phyloP scores from a whole-genome alignment of 1,140 invertebrate species.

The Procambarus clarkii region DNA sequence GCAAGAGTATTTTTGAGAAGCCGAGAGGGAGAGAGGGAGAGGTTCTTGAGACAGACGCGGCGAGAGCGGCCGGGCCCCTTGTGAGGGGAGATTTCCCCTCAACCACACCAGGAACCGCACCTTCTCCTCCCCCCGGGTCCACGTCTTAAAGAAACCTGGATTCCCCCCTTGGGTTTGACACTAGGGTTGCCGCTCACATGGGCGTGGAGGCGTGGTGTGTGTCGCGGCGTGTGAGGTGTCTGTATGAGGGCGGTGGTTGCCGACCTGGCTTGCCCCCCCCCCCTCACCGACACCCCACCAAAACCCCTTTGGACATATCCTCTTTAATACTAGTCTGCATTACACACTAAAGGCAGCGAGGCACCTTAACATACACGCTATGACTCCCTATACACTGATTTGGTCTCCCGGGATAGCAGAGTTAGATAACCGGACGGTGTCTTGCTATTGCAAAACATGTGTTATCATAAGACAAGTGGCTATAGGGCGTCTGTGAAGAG shows the following conservation, averaged over 20 bases:
- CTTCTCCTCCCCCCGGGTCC: background rate
- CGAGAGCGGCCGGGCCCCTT: background rate
- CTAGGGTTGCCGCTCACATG: background rate
- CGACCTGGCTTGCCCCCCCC: background rate
- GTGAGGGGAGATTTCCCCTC: background rate
- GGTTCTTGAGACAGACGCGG: background rate
- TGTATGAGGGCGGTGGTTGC: background rate
- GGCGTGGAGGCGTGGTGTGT: background rate
- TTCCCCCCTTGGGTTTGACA: background rate
- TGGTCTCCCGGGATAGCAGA: too few species aligned
- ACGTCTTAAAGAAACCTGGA: background rate
- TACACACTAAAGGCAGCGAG: background rate
- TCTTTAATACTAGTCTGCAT: slow-evolving; percentile 7
- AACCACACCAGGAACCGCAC: background rate
- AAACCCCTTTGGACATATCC: background rate
- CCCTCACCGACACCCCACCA: background rate
- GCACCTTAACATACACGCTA: background rate
- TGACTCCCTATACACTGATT: background rate
- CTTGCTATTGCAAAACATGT: too few species aligned
- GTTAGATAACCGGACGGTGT: too few species aligned
- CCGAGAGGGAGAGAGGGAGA: background rate
- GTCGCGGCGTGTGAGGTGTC: background rate
- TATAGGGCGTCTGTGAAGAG: background rate
- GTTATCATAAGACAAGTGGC: background rate
- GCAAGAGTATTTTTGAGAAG: background rate